Evolutionary conservation across 2,888 invertebrate species (phyloP), one percentile per base, ranked within the genome.

Genomic region (Fabriciana adippe): DNA sequence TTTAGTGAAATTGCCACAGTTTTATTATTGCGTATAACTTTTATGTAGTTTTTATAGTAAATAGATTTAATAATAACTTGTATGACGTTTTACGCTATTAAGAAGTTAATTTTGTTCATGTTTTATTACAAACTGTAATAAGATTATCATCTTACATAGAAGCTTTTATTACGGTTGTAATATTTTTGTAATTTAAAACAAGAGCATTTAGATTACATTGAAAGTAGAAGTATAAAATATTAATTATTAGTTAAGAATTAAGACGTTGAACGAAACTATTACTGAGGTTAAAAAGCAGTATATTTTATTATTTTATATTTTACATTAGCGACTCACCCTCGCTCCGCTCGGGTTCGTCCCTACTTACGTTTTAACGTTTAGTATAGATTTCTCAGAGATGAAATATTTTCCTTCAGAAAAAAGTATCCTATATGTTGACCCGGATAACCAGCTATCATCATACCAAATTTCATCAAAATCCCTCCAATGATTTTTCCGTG

Each of bases 61-160:
- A 41, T 41, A 11, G 35, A 41, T 59, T 47, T 47, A 13, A 59
- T 59, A 26, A 5, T 15, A 21, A 4, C 4, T 0, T 11, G n/a
- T 8, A 47, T n/a, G 21, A 59, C 11, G 8, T 47, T 26, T 48
- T 11, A 59, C 26, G 4, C 48, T 26, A 26, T 47, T 13, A 59
- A n/a, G 16, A 15, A 26, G n/a, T 11, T 15, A 48, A 48, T 59
- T 59, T 59, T 48, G 48, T 59, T 48, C 26, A 31, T 31, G 48
- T 13, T 59, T 31, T 4, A 59, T 48, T 14, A 11, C 11, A 41
- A 11, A 59, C n/a, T 59, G 26, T 31, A 59, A 59, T 31, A 48
- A 16, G 59, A 59, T 59, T 59, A 59, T 48, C 47, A 15, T 57
- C 6, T n/a, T 31, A 59, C n/a, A 48, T 48, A 59, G 26, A 59